These are phyloP conservation scores for Cyprinella venusta DNA, from an alignment of 2,797 vertebrate genomes.

Conservation along the genomic window DNA sequence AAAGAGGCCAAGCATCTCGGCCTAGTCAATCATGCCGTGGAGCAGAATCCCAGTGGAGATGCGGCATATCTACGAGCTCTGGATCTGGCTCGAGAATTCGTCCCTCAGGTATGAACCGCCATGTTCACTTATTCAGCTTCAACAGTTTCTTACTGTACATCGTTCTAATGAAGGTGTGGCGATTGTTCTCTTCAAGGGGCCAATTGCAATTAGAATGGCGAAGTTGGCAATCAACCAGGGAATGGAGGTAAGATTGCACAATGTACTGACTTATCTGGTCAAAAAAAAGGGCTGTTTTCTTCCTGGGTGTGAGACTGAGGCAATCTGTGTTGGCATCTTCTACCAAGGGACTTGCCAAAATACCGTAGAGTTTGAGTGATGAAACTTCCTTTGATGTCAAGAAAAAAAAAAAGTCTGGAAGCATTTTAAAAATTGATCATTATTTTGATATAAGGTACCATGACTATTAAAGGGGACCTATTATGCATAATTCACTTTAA, in stretches of 20 bases:
- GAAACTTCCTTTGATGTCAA: not conserved
- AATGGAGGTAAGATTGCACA: constrained; percentile 86
- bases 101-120: constrained; percentile 86
- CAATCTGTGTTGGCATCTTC: not conserved
- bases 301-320: not conserved
- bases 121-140: not conserved
- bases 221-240: constrained; percentile 97
- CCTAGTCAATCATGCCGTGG: constrained; percentile 88
- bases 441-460: not conserved
- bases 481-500: too few species aligned
- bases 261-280: not conserved
- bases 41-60: constrained; percentile 90
- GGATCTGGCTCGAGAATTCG: constrained; percentile 90
- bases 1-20: constrained; percentile 85
- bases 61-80: constrained; percentile 91
- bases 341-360: not conserved
- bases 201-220: constrained; percentile 95
- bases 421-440: not conserved
- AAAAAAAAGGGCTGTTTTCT: not conserved
- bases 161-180: not conserved
- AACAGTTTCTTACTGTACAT: not conserved
- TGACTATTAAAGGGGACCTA: too few species aligned
- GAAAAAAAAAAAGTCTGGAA: not conserved
- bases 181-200: constrained; percentile 81
- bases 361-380: not conserved